These are phyloP conservation scores for Trachelipus rathkii DNA, from an alignment of 1,140 invertebrate species.

Conservation along the genomic window DNA sequence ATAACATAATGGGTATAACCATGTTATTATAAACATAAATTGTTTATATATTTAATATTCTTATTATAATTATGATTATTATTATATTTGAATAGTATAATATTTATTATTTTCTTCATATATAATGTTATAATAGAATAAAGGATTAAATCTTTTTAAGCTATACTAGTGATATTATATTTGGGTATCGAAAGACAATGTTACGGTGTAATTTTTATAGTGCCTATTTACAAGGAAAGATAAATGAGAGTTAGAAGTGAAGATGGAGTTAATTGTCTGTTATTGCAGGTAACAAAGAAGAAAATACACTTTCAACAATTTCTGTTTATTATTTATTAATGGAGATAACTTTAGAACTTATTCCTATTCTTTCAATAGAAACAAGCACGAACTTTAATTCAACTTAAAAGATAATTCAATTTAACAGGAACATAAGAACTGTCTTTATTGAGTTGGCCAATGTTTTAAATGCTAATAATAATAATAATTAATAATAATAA, in stretches of 20 bases:
- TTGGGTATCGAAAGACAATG: not conserved
- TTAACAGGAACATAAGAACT: too few species aligned
- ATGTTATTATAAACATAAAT: not conserved
- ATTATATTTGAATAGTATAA: not conserved
- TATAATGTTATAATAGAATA: not conserved
- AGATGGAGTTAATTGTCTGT: not conserved
- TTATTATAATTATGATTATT: too few species aligned
- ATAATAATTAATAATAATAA: too few species aligned
- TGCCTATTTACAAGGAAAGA: too few species aligned
- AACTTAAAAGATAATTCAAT: too few species aligned
- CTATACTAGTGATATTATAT: not conserved
- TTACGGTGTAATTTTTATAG: not conserved
- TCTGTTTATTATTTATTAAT: too few species aligned
- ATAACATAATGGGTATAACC: not conserved
- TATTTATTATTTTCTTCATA: constrained; percentile 7
- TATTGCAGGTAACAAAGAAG: not conserved
- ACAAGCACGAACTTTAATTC: too few species aligned
- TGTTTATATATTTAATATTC: too few species aligned
- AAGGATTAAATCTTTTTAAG: not conserved
- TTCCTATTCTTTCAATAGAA: too few species aligned
- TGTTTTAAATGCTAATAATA: too few species aligned
- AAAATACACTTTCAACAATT: not conserved
- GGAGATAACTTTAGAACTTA: too few species aligned
- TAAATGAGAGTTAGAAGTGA: not conserved
- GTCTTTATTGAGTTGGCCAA: too few species aligned